Evolutionary conservation across 2,888 invertebrate genomes (phyloP).

Genomic region (Drosophila quinaria): DNA sequence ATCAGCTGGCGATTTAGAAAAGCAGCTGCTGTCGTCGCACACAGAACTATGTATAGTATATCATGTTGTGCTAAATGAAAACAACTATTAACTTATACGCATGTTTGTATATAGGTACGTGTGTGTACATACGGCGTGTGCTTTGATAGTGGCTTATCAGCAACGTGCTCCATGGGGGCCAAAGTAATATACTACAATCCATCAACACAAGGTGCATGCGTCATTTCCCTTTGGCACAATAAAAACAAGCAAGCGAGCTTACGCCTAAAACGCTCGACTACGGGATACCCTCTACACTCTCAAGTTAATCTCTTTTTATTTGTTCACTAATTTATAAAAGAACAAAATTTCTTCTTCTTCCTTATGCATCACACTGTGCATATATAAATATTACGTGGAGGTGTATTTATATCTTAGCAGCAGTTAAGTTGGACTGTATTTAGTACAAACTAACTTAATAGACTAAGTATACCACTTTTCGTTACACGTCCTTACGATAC

Average conservation of each 20-base stretch:
- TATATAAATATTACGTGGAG: too few species aligned
- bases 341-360: too few species aligned
- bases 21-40: slow-evolving; percentile 21
- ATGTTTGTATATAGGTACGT: background rate
- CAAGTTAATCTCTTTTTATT: background rate
- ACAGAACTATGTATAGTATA: slow-evolving; percentile 10
- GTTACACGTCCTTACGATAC: too few species aligned
- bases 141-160: slow-evolving; percentile 23
- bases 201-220: slow-evolving; percentile 36
- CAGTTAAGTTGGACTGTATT: too few species aligned
- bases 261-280: background rate
- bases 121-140: background rate
- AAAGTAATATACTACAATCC: slow-evolving; percentile 25
- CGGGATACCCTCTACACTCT: background rate
- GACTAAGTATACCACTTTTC: too few species aligned
- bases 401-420: too few species aligned
- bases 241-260: background rate
- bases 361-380: too few species aligned
- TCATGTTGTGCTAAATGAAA: slow-evolving; percentile 29
- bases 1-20: slow-evolving; percentile 21
- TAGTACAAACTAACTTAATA: too few species aligned
- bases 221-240: slow-evolving; percentile 31
- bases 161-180: slow-evolving; percentile 30
- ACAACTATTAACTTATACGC: background rate
- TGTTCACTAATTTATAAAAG: background rate